Evolutionary conservation across 2,888 invertebrate species (phyloP).

Genomic region (Hesperia comma): DNA sequence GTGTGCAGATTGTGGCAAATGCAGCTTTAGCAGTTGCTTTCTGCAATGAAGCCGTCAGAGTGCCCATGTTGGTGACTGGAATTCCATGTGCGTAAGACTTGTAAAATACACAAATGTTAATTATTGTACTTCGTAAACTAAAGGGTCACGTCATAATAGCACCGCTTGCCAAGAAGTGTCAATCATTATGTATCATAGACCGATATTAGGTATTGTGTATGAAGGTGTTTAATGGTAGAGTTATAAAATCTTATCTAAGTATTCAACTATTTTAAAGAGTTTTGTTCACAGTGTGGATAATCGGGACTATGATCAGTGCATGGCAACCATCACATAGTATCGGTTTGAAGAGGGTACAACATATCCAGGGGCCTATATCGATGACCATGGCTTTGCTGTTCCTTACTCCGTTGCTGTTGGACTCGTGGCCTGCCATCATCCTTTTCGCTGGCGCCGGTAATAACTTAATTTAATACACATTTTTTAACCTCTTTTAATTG

Average conservation of each 20-base stretch:
- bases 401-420: conserved; percentile 81
- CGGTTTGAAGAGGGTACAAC: conserved; percentile 63
- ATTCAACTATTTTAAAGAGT: not conserved
- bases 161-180: too few species aligned
- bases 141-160: too few species aligned
- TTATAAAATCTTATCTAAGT: too few species aligned
- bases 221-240: too few species aligned
- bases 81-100: conserved; percentile 62
- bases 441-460: conserved; percentile 85
- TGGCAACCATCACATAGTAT: conserved; percentile 82
- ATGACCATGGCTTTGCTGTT: conserved; percentile 79
- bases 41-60: conserved; percentile 63
- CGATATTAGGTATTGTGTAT: too few species aligned
- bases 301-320: conserved; percentile 77
- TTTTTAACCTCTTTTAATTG: too few species aligned
- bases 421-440: conserved; percentile 85
- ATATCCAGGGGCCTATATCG: conserved; percentile 69
- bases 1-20: conserved; percentile 63
- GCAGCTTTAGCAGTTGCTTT: conserved; percentile 69
- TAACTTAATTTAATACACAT: not conserved
- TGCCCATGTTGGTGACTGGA: conserved; percentile 69
- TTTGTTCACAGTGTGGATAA: conserved; percentile 74
- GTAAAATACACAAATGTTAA: not conserved
- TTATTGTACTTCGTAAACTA: too few species aligned
- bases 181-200: too few species aligned